phyloP scores from a whole-genome alignment of 2,888 invertebrate species.

The Clunio marinus region DNA sequence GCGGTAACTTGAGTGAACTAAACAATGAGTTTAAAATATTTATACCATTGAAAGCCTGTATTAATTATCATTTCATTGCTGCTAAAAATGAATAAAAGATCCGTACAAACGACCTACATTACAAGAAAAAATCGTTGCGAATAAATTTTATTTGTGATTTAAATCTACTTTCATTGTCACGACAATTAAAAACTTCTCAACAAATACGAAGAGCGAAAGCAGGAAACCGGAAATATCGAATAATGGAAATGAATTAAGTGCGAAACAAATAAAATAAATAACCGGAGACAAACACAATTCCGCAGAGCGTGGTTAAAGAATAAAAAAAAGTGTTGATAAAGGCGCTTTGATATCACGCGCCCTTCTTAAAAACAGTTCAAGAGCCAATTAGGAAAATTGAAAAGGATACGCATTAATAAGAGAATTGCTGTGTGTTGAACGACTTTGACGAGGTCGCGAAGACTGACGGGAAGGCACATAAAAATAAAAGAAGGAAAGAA shows the following conservation, averaged over 20 bases:
- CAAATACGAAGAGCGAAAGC: background rate
- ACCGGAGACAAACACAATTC: background rate
- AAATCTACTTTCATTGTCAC: too few relatives aligned
- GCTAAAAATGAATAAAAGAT: background rate
- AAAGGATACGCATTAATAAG: conserved; percentile 27
- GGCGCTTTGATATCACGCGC: background rate
- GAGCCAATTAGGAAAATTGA: conserved; percentile 22
- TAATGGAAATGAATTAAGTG: conserved; percentile 38
- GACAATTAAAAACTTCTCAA: too few relatives aligned
- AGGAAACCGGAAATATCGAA: conserved; percentile 20
- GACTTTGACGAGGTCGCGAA: background rate
- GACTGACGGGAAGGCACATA: background rate
- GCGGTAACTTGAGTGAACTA: background rate
- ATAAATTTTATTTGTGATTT: background rate
- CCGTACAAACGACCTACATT: too few relatives aligned
- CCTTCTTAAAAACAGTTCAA: conserved; percentile 12
- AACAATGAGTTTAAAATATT: background rate
- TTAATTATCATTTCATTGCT: background rate
- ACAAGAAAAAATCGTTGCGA: too few relatives aligned
- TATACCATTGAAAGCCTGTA: background rate
- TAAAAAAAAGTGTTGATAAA: conserved; percentile 2
- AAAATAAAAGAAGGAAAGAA: background rate
- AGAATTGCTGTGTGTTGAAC: background rate
- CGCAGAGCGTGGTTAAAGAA: background rate
- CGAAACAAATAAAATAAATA: conserved; percentile 17